These are phyloP conservation scores for Oryzias melastigma DNA, from an alignment of 2,113 vertebrate genomes.

Conservation along the genomic window DNA sequence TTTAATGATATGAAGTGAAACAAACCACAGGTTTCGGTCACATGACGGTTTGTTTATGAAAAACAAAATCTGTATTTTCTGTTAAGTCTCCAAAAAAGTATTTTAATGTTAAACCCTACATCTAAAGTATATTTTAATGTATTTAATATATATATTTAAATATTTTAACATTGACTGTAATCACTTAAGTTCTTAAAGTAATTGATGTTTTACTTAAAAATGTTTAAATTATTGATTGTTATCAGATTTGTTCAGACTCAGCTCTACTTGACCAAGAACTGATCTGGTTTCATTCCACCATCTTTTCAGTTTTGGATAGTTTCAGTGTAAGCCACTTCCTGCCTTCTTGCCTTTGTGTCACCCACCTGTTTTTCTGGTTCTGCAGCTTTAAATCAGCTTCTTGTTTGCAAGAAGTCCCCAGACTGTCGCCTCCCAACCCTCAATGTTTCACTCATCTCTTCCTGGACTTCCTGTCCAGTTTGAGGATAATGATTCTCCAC, in stretches of 20 bases:
- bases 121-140: no score
- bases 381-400: constrained; percentile 35
- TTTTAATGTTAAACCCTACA: no score
- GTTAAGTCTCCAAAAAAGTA: no score
- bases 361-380: constrained; percentile 72
- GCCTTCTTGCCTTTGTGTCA: constrained; percentile 33
- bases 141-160: no score
- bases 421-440: not conserved
- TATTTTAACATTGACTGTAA: no score
- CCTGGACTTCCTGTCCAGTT: not conserved
- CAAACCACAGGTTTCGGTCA: constrained; percentile 58
- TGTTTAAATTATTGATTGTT: no score
- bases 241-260: no score
- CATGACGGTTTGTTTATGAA: constrained; percentile 33
- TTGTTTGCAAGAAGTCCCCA: constrained; percentile 3
- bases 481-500: not conserved
- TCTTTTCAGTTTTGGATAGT: constrained; percentile 34
- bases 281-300: constrained; percentile 30
- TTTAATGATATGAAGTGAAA: not conserved
- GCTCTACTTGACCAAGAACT: not conserved
- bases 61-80: no score
- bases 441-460: constrained; percentile 6
- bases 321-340: constrained; percentile 61
- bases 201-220: no score
- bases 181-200: no score